Conservation (phyloP, 2,888 invertebrate genomes). For the Lymantria monacha region DNA sequence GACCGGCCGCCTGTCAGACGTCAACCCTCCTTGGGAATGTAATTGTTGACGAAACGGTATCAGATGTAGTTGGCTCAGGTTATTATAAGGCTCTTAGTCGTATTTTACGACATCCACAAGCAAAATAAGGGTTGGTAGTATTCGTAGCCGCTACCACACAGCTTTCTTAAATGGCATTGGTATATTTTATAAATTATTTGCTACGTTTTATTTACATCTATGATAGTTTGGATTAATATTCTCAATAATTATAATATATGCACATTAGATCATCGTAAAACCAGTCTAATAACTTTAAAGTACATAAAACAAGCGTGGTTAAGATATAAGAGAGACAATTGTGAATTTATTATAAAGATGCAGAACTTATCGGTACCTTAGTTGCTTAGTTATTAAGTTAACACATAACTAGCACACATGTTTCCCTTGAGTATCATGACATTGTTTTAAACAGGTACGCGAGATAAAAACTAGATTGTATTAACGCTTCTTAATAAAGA, state of each 20-base stretch:
- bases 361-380: conserved; percentile 1
- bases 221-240: conserved; percentile 21
- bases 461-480: conserved; percentile 1
- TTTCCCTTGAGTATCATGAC: conserved; percentile 4
- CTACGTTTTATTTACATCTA: too few species aligned
- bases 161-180: too few species aligned
- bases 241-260: conserved; percentile 62
- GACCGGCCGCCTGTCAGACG: too few species aligned
- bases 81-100: too few species aligned
- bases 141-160: too few species aligned
- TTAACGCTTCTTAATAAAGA: neutral
- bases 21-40: too few species aligned
- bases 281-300: conserved; percentile 59
- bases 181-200: too few species aligned
- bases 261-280: conserved; percentile 71
- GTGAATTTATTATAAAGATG: conserved; percentile 2
- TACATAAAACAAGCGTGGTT: conserved; percentile 29
- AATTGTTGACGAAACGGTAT: too few species aligned
- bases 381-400: neutral
- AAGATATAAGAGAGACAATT: conserved; percentile 31
- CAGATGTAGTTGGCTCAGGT: too few species aligned
- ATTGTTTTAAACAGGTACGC: conserved; percentile 7
- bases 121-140: too few species aligned
- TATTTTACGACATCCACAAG: too few species aligned
- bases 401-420: conserved; percentile 1